Percentiles rank a stretch among this genome's conserved stretches.
phyloP scores from a whole-genome alignment of 2,888 invertebrate species.

The Drosophila flavopinicola region DNA sequence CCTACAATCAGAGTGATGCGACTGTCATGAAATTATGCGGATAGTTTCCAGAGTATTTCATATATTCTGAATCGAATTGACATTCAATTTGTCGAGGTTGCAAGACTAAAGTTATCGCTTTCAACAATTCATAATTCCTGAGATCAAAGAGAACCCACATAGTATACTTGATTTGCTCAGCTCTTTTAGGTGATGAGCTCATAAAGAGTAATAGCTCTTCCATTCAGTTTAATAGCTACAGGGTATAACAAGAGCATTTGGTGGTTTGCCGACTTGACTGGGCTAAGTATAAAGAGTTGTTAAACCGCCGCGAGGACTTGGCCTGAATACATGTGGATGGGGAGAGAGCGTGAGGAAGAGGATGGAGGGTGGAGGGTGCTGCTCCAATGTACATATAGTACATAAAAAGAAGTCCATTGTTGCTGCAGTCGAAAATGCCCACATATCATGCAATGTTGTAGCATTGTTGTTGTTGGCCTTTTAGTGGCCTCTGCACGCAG shows the following conservation, averaged over 20 bases:
- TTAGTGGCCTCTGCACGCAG: slow-evolving; percentile 38
- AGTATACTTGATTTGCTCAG: too few relatives aligned
- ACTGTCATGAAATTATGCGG: too few relatives aligned
- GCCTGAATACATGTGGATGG: slow-evolving; percentile 47
- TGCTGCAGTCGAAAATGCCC: slow-evolving; percentile 61
- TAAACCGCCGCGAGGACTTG: slow-evolving; percentile 60
- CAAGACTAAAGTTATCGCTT: too few relatives aligned
- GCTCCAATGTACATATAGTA: slow-evolving; percentile 24
- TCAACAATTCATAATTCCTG: too few relatives aligned
- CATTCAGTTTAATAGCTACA: neutral
- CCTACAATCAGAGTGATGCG: neutral
- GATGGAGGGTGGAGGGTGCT: neutral
- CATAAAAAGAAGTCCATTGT: slow-evolving; percentile 11
- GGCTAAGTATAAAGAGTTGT: slow-evolving; percentile 68
- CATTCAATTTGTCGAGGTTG: too few relatives aligned
- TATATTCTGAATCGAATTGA: too few relatives aligned
- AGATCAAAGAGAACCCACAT: too few relatives aligned
- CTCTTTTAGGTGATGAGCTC: too few relatives aligned
- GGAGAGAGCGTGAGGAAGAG: neutral
- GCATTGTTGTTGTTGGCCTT: slow-evolving; percentile 20
- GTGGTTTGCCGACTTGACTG: slow-evolving; percentile 9
- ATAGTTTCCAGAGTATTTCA: too few relatives aligned
- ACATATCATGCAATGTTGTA: slow-evolving; percentile 63
- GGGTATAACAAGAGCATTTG: slow-evolving; percentile 23
- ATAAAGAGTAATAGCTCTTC: neutral